Evolutionary conservation across 2,888 invertebrate species (phyloP).

Genomic region (Linyphia triangularis): DNA sequence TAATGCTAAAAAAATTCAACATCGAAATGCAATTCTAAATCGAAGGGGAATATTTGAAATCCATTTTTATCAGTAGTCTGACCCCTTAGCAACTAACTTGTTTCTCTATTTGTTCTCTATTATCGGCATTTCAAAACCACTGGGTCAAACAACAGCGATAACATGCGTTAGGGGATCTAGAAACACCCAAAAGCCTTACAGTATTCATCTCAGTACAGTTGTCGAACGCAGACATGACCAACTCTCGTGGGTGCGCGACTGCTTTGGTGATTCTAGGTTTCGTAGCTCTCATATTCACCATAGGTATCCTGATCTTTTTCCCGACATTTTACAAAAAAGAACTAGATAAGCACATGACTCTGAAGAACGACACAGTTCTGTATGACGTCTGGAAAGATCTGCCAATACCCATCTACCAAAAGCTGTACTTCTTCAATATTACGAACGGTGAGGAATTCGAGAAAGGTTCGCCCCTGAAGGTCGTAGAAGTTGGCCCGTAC

Average conservation of each 20-base stretch:
- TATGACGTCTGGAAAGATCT: constrained; percentile 72
- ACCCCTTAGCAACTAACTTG: not conserved
- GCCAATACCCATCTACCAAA: constrained; percentile 73
- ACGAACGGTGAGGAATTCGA: constrained; percentile 60
- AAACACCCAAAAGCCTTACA: not conserved
- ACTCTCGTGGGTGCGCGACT: not conserved
- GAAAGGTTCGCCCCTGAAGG: constrained; percentile 13
- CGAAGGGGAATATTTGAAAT: no score
- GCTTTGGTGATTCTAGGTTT: not conserved
- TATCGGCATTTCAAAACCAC: not conserved
- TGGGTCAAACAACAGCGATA: constrained; percentile 7
- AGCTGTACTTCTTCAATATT: constrained; percentile 73
- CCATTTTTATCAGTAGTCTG: not conserved
- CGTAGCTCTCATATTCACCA: not conserved
- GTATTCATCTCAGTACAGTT: not conserved
- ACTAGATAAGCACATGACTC: constrained; percentile 4
- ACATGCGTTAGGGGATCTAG: not conserved
- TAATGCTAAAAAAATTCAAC: no score
- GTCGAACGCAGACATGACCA: not conserved
- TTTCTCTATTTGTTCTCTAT: not conserved
- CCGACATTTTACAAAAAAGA: constrained; percentile 22
- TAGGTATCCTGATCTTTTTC: constrained; percentile 16
- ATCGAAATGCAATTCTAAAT: no score
- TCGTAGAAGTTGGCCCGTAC: constrained; percentile 74
- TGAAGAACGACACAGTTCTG: constrained; percentile 28